Base-by-base conservation (phyloP, 2,888 invertebrate species). In the Blastobasis adustella region DNA sequence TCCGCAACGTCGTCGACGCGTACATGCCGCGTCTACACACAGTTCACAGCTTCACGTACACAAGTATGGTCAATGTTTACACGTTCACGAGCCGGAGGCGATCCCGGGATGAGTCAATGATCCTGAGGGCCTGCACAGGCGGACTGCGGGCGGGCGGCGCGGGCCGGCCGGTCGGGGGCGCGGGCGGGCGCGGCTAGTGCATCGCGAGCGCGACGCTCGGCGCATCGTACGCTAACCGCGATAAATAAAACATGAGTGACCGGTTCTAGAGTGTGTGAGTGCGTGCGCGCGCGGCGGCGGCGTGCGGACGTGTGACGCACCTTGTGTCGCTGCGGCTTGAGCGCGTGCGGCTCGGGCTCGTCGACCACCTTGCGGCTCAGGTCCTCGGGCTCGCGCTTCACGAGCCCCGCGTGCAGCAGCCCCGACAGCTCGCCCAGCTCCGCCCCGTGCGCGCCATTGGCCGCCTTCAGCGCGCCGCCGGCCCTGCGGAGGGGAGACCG, bases 331-430 rank as follows among this genome's bases (percentile, higher is more conserved):
- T 81, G 81, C 89, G 89, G 83, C 91, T 90, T 78, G 90, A 90
- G 77, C 91, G 90, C 83, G 89, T 90, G 87, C 84, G 84, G 77
- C 78, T 82, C 80, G 71, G 91, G 91, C 80, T 89, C 89, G 78
- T 90, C 90, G 79, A 90, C 89, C 81, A 90, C 85, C 88, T 92
- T 92, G 79, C 92, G 90, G 89, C 94, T 94, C 65, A 94, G 90
- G 81, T 95, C 95, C 89, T 94, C 94, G 70, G 94, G 94, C 84
- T 94, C 95, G 78, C 94, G 91, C 88, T 94, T 94, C 79, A 94
- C 93, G 76, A 91, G 91, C 74, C 91, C 91, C 77, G 91, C 90
- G 82, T 91, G 90, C 63, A 91, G 90, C 82, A 91, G 90, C 65
- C 89, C 88, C 77, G 87, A 89, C 76, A 87, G 89, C 74, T 89